Evolutionary conservation across 2,797 vertebrate genomes (phyloP), one percentile per base, ranked within the genome.

Genomic region (Cryptoprocta ferox): DNA sequence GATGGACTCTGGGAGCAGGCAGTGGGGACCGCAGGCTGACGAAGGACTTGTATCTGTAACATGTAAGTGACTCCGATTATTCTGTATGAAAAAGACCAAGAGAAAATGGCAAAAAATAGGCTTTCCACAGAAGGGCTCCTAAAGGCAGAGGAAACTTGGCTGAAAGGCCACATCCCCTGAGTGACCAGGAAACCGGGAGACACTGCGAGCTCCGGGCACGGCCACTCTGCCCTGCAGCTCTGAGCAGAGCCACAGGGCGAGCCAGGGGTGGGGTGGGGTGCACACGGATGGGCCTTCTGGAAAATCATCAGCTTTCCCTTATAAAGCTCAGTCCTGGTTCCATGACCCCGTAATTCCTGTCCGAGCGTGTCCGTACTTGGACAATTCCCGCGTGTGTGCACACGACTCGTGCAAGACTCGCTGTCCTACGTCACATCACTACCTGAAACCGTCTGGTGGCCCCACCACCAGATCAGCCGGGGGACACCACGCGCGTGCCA

Each of bases 341-440:
- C 30, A 0, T 1, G 75, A 16, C 70, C 16, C 89, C 68, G 26
- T 39, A 37, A 45, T 21, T 21, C 50, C 71, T 68, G 66, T 21
- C 73, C 65, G 1, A 53, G 39, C 1, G 11, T 15, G 16, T 4
- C 19, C 50, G 39, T 3, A 8, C 63, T 2, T 16, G 73, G 30
- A n/a, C 56, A 11, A 2, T 7, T 0, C 37, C 63, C 0, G 48
- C 24, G 5, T 1, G 0, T 21, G 56, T 0, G 21, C 19, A 59
- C 56, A 24, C 56, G 56, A 24, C 56, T 24, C 0, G 53, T 24
- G 56, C 2, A 5, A 9, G 56, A 59, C 21, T 8, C 8, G 21
- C 56, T 2, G 16, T 24, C 56, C 56, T 24, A 24, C 7, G 56
- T 59, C 56, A 0, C 8, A 8, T 7, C 3, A 9, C 56, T 10